Evolutionary conservation across 2,797 vertebrate genomes (phyloP).

Genomic region (Sylvia borin): DNA sequence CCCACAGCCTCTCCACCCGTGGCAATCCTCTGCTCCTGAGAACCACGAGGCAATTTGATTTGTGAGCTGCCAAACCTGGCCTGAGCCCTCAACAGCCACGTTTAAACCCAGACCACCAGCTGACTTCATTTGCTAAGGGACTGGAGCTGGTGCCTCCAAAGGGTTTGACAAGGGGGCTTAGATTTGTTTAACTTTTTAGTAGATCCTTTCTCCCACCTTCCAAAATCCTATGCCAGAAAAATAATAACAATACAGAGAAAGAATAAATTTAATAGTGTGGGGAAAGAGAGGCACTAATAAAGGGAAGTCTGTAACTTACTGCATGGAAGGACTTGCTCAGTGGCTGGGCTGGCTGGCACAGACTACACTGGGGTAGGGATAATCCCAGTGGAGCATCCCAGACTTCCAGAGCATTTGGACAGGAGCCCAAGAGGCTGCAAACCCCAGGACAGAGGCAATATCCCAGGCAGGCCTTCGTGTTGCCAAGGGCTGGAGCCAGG

Average conservation of each 20-base stretch:
- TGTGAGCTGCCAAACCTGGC: slow-evolving; percentile 56
- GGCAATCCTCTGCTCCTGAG: neutral
- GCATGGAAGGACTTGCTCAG: neutral
- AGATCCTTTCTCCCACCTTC: slow-evolving; percentile 10
- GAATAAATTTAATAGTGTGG: neutral
- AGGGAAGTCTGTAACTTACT: slow-evolving; percentile 2
- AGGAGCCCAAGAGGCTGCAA: neutral
- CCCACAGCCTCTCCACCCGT: neutral
- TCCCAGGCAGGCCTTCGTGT: neutral
- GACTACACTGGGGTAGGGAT: neutral
- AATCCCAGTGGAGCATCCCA: neutral
- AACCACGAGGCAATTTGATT: slow-evolving; percentile 9
- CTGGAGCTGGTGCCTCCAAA: neutral
- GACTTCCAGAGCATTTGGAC: neutral
- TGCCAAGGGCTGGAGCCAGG: neutral
- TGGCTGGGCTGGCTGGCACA: neutral
- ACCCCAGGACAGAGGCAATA: neutral
- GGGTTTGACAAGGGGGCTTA: neutral
- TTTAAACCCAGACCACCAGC: slow-evolving; percentile 45
- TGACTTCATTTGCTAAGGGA: neutral
- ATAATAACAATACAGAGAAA: neutral
- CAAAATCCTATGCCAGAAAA: slow-evolving; percentile 1
- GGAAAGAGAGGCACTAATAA: slow-evolving; percentile 1
- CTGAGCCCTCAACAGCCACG: neutral
- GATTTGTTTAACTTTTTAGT: neutral